Evolutionary conservation across 2,113 vertebrate species (phyloP), one percentile per base, ranked within the genome.

Genomic region (Cebidichthys violaceus): DNA sequence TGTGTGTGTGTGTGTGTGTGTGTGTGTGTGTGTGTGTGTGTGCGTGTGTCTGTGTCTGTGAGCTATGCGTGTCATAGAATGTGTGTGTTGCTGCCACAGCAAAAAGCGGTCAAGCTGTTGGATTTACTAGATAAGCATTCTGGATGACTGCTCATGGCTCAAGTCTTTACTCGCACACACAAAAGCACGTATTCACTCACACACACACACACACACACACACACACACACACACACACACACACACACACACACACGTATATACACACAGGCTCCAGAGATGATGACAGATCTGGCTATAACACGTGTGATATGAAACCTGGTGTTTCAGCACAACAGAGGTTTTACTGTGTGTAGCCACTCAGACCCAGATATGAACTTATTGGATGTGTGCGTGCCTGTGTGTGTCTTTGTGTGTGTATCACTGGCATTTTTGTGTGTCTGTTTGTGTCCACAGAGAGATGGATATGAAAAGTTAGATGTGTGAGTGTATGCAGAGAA

Each of bases 71-170:
- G 69, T 59, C 24, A 70, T 18, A 69, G 41, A 67, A 59, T 33
- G 75, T 73, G 75, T 78, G 83, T 86, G 80, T 71, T 92, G 86
- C 87, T 91, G 83, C 83, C 69, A 88, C 79, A 78, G 89, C 90
- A 90, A 89, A 90, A 92, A 87, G 83, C 37, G 37, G 86, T 85
- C 91, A 87, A 87, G 86, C 88, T 88, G 92, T 90, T 91, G 85
- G 86, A 92, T 90, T 89, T 91, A 87, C 87, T 87, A 86, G 90
- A 93, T 92, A 92, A 92, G 89, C 85, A 93, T 87, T 92, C 75
- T 92, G 90, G 88, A 90, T 90, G 87, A 76, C 69, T 89, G 86
- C 83, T 78, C 90, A 84, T 80, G 83, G 83, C 68, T 80, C 47
- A 85, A 74, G 74, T 90, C 74, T 85, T 80, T 75, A 37, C 74